Evolutionary conservation across 1,140 invertebrate genomes (phyloP).

Genomic region (Hycleus cichorii): DNA sequence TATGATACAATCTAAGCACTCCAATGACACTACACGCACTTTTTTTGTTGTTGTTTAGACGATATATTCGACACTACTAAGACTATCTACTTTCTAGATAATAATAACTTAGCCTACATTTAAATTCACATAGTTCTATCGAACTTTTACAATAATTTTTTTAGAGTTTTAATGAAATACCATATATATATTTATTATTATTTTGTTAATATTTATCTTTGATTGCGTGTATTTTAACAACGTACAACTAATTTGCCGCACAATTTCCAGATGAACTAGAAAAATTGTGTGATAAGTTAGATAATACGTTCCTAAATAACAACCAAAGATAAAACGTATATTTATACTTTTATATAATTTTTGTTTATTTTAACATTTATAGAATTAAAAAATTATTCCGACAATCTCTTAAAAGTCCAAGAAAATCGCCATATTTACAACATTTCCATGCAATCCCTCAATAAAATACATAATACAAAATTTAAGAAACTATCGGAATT

Average conservation of each 20-base stretch:
- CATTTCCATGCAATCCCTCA: too few relatives aligned
- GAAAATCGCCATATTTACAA: too few relatives aligned
- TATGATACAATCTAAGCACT: conserved; percentile 35
- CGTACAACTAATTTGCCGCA: conserved; percentile 9
- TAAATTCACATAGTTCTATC: conserved; percentile 33
- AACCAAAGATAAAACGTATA: conserved; percentile 11
- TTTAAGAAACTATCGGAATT: too few relatives aligned
- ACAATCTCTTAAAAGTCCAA: too few relatives aligned
- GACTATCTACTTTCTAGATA: conserved; percentile 37
- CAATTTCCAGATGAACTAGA: conserved; percentile 1
- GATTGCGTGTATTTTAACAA: conserved; percentile 8
- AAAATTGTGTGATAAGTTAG: conserved; percentile 7
- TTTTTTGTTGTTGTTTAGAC: conserved; percentile 25
- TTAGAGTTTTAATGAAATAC: background rate
- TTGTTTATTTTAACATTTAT: background rate
- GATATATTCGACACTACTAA: conserved; percentile 36
- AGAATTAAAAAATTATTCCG: too few relatives aligned
- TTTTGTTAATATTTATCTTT: background rate
- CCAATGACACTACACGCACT: conserved; percentile 38
- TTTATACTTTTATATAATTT: background rate
- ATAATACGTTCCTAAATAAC: conserved; percentile 2
- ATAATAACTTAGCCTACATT: conserved; percentile 33
- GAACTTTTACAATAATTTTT: conserved; percentile 13
- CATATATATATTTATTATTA: conserved; percentile 7
- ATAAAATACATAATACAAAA: too few relatives aligned